Base-by-base conservation (phyloP, 2,888 invertebrate species). In the Phaonia tiefii region DNA sequence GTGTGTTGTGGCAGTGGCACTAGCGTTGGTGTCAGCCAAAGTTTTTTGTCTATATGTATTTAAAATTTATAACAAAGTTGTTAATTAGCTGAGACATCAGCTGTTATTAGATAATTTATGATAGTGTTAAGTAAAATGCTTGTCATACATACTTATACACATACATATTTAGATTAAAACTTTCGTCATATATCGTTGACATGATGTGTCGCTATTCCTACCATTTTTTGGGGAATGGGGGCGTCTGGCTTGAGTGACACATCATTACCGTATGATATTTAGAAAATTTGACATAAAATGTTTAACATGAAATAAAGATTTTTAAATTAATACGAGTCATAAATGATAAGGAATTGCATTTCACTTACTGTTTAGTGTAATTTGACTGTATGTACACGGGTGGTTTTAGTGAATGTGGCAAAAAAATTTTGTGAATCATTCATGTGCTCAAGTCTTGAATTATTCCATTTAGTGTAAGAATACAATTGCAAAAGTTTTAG, bases 31-130 rank as follows among this genome's bases (percentile, higher is more conserved):
- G 39, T 37, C 26, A 20, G 13, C 25, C 13, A n/a, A 31, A 22
- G 15, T 69, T 31, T 8, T n/a, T 46, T 70, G 56, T 67, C 10
- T 39, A 20, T 42, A 63, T 42, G 39, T 60, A 7, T 63, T 13
- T 42, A 63, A 89, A 88, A 89, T 89, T 89, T 89, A 89, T 87
- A 88, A 88, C 89, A 87, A 88, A 88, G 87, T 87, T 88, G 89
- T 89, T 90, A 89, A 89, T 89, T 89, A 90, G 89, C 89, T 87
- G 88, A 86, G 86, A 89, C 89, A 89, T 89, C 90, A 89, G 89
- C 89, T 87, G 89, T 86, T 87, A 74, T 60, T 60, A 70, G 70
- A 81, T 87, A 86, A 88, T 89, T 88, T 87, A 88, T 86, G 66
- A 46, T 69, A 60, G 82, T 76, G 58, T 74, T 75, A 71, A 67